Conservation (phyloP, 2,888 invertebrate genomes). For the Carterocephalus palaemon region DNA sequence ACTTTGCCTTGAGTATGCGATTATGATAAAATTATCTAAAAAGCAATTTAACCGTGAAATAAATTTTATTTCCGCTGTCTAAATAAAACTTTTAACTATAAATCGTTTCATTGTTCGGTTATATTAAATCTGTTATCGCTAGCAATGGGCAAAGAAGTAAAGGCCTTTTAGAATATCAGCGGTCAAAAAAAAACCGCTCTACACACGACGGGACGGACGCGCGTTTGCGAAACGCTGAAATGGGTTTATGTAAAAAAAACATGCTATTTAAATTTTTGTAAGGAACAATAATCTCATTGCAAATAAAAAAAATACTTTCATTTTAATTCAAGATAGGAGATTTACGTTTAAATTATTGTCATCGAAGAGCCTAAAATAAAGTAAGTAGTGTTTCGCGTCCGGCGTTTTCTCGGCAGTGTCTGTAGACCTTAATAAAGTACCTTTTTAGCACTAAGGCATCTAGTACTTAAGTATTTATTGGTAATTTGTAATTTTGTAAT, state of each 20-base stretch:
- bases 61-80: too few species aligned
- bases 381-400: conserved; percentile 52
- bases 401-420: conserved; percentile 58
- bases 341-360: too few species aligned
- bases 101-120: too few species aligned
- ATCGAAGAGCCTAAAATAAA: neutral
- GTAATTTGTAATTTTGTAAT: conserved; percentile 62
- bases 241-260: neutral
- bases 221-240: conserved; percentile 51
- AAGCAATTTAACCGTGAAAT: too few species aligned
- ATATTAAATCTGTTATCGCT: neutral
- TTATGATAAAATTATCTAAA: too few species aligned
- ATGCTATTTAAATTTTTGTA: neutral
- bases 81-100: too few species aligned
- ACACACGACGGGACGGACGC: conserved; percentile 43
- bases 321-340: too few species aligned
- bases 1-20: too few species aligned
- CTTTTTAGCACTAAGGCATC: conserved; percentile 63
- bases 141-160: neutral
- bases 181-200: conserved; percentile 24
- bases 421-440: conserved; percentile 70
- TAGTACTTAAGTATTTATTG: conserved; percentile 74
- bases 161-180: conserved; percentile 17
- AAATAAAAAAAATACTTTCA: too few species aligned
- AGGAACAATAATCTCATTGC: neutral